Conservation (phyloP, 2,113 vertebrate species). For the Halichoeres trimaculatus region DNA sequence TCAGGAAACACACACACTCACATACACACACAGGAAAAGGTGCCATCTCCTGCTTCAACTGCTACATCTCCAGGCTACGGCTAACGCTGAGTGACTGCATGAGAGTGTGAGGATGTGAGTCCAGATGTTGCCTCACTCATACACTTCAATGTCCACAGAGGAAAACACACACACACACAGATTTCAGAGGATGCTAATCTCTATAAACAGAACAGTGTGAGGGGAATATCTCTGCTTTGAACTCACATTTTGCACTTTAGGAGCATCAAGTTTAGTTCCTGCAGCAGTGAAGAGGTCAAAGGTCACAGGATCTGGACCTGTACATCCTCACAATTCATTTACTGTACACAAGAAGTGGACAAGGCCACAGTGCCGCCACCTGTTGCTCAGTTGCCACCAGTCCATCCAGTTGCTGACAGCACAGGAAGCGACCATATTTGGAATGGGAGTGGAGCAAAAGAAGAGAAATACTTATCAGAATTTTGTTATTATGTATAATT, state of each 20-base stretch:
- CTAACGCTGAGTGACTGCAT: not conserved
- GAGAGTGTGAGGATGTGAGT: conserved; percentile 20
- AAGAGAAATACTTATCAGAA: too few species aligned
- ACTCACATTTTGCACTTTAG: not conserved
- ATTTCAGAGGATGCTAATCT: conserved; percentile 43
- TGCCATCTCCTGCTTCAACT: conserved; percentile 9
- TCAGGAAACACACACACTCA: conserved; percentile 10
- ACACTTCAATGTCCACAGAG: conserved; percentile 6
- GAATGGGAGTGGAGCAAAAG: too few species aligned
- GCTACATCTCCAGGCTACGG: conserved; percentile 1
- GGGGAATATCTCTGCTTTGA: conserved; percentile 10
- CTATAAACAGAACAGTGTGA: conserved; percentile 41
- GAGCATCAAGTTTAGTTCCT: not conserved
- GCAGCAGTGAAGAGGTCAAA: not conserved
- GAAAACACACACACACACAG: conserved; percentile 10
- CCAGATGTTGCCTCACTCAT: conserved; percentile 12
- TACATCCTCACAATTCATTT: too few species aligned
- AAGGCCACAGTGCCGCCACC: too few species aligned
- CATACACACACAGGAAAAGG: conserved; percentile 30
- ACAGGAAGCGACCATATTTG: too few species aligned
- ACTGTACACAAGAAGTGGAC: too few species aligned
- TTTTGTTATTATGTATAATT: too few species aligned
- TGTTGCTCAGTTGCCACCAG: too few species aligned
- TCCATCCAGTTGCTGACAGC: too few species aligned
- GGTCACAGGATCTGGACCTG: not conserved